Base-by-base conservation (phyloP, 2,113 vertebrate species). In the Podarcis muralis region DNA sequence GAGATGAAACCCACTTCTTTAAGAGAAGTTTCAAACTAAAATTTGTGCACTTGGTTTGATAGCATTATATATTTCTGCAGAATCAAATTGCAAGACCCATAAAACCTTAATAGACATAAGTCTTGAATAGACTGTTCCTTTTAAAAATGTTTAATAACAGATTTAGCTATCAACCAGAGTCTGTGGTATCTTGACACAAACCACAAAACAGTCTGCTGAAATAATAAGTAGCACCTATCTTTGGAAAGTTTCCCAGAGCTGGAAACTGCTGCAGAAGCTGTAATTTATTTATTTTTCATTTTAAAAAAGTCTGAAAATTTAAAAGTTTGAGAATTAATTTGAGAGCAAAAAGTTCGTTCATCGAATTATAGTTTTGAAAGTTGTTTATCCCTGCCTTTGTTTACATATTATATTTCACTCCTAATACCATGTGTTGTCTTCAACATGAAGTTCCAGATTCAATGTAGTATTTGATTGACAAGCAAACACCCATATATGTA, bases 91-190 rank as follows among this genome's bases (percentile, higher is more conserved):
- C 1, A 87, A 59, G 87, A 37, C 82, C 84, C 91, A 59, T 2
- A 85, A 59, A 9, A 81, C 82, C 81, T 88, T n/a, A 74, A 30
- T 91, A 37, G 27, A 35, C 80, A 88, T 88, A 90, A 89, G 16
- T 32, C 43, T 93, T 30, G 81, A 8, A 71, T 87, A 53, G 35
- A 2, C 40, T 82, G 53, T 40, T 93, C 53, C 66, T 92, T 27
- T 59, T 69, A 86, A 93, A 90, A 92, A 78, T 93, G 84, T 94
- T 93, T 92, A 78, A 83, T 81, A 89, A 88, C 22, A 82, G 68
- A 88, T 43, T 0, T 76, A 77, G 1, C 74, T 93, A 66, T 88
- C 87, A 89, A 57, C 68, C 18, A 0, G 0, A 75, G 13, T 35
- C 65, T 90, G 57, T 62, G 62, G 16, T 83, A 78, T 91, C 84